phyloP scores from a whole-genome alignment of 37 sponge, comb jelly and placozoan species.

The Spongilla lacustris region DNA sequence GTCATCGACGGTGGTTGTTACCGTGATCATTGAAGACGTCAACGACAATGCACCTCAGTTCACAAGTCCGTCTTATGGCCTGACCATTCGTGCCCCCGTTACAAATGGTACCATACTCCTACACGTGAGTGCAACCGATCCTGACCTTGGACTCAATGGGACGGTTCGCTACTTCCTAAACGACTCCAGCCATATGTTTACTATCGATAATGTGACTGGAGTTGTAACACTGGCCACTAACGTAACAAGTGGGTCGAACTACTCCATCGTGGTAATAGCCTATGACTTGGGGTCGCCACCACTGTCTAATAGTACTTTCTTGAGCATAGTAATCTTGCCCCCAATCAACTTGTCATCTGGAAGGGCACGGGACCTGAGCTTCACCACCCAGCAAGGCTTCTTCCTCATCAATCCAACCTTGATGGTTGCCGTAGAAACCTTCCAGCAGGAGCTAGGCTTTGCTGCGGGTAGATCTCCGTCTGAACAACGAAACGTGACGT shows the following conservation, averaged over 20 bases:
- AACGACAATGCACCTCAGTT: constrained; percentile 68
- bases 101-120: constrained; percentile 18
- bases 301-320: neutral
- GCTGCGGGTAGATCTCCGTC: constrained; percentile 13
- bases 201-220: constrained; percentile 38
- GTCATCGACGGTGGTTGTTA: constrained; percentile 29
- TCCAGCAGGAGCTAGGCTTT: constrained; percentile 50
- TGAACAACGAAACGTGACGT: constrained; percentile 20
- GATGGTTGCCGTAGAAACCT: constrained; percentile 2
- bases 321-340: constrained; percentile 27
- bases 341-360: constrained; percentile 40
- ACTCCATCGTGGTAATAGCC: constrained; percentile 24
- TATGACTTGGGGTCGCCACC: constrained; percentile 32
- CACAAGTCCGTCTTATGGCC: constrained; percentile 7
- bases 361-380: constrained; percentile 11
- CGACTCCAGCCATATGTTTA: constrained; percentile 20
- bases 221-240: neutral
- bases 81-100: constrained; percentile 21
- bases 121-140: constrained; percentile 49
- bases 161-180: constrained; percentile 20
- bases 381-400: constrained; percentile 27
- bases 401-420: constrained; percentile 7
- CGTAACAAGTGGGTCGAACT: constrained; percentile 4
- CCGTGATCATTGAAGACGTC: constrained; percentile 29
- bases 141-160: constrained; percentile 39